Evolutionary conservation across 2,797 vertebrate genomes (phyloP), one percentile per base, ranked within the genome.

Genomic region (Enteromius treurensis): DNA sequence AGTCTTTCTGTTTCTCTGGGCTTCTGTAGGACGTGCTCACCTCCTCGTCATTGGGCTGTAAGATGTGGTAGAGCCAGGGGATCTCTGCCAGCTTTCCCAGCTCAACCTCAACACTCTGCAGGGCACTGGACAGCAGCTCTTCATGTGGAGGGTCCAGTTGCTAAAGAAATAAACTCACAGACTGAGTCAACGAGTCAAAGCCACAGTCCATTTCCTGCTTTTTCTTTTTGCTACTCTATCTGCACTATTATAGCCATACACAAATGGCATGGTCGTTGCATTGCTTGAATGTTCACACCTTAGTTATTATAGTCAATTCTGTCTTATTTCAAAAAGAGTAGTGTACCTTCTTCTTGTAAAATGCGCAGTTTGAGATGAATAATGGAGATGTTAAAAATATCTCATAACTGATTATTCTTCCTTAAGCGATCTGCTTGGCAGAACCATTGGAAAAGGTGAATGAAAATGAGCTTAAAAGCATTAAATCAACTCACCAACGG

Each of bases 21-120:
- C 23, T 79, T 8, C 21, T 49, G 45, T 19, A 11, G 42, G 45
- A 19, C 42, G 45, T 82, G 88, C 94, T 90, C 90, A 99, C 98
- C 96, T 98, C 97, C 73, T 99, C 96, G n/a, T 99, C 97, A 19
- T 97, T 97, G 32, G 97, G 96, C 89, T 97, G 97, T 81, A 99
- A 94, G 80, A 98, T 96, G 69, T 97, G 96, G 90, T 97, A 98
- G 69, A 99, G 97, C 98, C 98, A 99, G 0, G 96, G 94, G 73
- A 99, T 96, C 90, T 98, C 97, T 29, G 93, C 95, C 83, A 99
- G 91, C 87, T 98, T 99, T 88, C 92, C 95, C 88, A 99, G 89
- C 85, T 98, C 97, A 84, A 92, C 32, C 92, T 99, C 98, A 76
- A 97, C 94, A 0, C 91, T 95, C 91, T 99, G 97, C 89, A 99